Evolutionary conservation across 2,888 invertebrate species (phyloP).

Genomic region (Mythimna lalbum): DNA sequence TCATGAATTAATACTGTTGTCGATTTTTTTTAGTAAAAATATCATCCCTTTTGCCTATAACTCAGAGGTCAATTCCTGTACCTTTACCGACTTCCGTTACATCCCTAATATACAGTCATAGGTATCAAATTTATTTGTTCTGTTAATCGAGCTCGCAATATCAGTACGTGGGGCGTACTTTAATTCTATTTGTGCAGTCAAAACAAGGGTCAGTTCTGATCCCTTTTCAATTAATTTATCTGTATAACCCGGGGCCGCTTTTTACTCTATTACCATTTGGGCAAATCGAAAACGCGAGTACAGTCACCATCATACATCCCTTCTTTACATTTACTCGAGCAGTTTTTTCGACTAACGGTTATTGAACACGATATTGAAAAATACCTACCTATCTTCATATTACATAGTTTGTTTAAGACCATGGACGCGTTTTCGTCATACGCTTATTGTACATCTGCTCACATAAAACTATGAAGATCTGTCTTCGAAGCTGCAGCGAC

Average conservation of each 20-base stretch:
- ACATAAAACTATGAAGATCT: too few relatives aligned
- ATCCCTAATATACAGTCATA: constrained; percentile 39
- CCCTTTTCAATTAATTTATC: constrained; percentile 86
- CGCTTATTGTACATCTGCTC: too few relatives aligned
- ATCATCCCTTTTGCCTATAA: background rate
- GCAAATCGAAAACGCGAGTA: constrained; percentile 71
- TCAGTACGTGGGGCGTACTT: constrained; percentile 79
- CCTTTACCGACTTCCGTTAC: background rate
- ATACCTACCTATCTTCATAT: background rate
- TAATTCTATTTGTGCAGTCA: constrained; percentile 87
- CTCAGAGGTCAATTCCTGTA: background rate
- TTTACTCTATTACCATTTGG: constrained; percentile 76
- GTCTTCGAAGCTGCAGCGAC: too few relatives aligned
- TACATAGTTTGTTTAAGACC: too few relatives aligned
- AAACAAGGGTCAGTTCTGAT: constrained; percentile 82
- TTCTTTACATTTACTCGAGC: too few relatives aligned
- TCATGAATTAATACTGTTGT: too few relatives aligned
- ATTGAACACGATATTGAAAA: too few relatives aligned
- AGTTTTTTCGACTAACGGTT: background rate
- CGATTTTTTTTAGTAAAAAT: background rate
- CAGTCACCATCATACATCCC: background rate
- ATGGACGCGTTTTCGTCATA: too few relatives aligned
- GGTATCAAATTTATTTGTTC: constrained; percentile 74
- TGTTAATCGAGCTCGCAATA: constrained; percentile 83
- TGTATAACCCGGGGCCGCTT: constrained; percentile 72